Conservation (phyloP, 2,113 vertebrate genomes). For the Diadophis punctatus region DNA sequence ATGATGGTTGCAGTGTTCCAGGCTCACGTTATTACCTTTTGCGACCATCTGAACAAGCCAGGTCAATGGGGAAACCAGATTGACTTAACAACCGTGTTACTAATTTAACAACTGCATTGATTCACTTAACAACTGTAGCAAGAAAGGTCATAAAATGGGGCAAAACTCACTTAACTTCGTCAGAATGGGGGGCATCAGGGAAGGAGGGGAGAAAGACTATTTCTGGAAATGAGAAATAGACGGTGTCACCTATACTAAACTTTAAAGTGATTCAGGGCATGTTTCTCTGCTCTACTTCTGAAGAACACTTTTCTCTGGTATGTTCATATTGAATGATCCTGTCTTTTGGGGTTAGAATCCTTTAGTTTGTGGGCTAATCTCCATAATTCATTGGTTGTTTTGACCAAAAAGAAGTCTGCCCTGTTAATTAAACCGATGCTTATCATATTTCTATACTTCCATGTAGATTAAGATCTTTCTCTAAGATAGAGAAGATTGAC, state of each 20-base stretch:
- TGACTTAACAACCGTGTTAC: neutral
- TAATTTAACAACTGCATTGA: no score
- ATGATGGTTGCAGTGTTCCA: neutral
- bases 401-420: neutral
- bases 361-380: neutral
- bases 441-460: neutral
- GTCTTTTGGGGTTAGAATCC: neutral
- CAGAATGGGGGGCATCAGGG: neutral
- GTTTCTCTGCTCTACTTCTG: neutral
- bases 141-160: no score
- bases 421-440: neutral
- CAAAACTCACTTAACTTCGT: no score
- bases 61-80: neutral
- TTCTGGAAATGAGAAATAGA: neutral
- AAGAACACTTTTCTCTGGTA: neutral
- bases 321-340: neutral
- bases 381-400: neutral
- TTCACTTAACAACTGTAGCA: neutral
- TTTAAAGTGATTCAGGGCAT: neutral
- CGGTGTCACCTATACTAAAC: neutral
- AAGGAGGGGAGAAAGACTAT: neutral
- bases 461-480: neutral
- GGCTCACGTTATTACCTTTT: no score
- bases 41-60: neutral
- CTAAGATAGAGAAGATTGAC: neutral